phyloP scores from a whole-genome alignment of 2,113 vertebrate genomes.

The Syngnathus floridae region DNA sequence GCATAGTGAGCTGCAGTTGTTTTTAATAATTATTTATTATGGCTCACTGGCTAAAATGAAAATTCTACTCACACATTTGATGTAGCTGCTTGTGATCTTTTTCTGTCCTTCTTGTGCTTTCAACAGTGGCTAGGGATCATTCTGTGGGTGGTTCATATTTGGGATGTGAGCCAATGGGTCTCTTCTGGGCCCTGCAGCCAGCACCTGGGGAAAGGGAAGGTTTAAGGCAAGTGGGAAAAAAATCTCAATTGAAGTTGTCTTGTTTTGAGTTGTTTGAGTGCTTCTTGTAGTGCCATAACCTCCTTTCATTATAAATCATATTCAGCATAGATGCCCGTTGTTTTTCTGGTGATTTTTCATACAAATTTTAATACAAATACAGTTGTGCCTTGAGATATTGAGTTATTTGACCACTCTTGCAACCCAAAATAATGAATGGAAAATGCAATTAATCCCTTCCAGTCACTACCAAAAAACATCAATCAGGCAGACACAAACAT shows the following conservation, averaged over 20 bases:
- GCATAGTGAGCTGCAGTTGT: not conserved
- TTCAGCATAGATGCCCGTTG: not conserved
- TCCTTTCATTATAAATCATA: not conserved
- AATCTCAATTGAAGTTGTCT: not conserved
- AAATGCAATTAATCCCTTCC: too few species aligned
- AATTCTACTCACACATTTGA: not conserved
- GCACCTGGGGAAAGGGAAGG: slow-evolving; percentile 46
- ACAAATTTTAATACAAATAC: too few species aligned
- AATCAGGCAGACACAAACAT: too few species aligned
- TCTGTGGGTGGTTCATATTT: slow-evolving; percentile 65
- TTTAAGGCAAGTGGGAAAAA: slow-evolving; percentile 52
- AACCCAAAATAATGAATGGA: too few species aligned
- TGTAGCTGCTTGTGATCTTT: not conserved
- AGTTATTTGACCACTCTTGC: too few species aligned
- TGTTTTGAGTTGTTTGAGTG: not conserved
- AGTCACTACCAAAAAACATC: too few species aligned
- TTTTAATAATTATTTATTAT: not conserved
- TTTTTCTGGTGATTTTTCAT: too few species aligned
- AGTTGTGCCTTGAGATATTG: too few species aligned
- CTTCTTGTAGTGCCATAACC: not conserved
- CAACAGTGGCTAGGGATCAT: slow-evolving; percentile 51
- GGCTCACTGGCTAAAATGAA: not conserved
- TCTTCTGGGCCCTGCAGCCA: slow-evolving; percentile 65
- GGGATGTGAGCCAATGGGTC: slow-evolving; percentile 68
- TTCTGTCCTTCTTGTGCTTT: not conserved